These are phyloP conservation scores for Bradypus variegatus DNA, from an alignment of 2,797 vertebrate species.

Conservation along the genomic window DNA sequence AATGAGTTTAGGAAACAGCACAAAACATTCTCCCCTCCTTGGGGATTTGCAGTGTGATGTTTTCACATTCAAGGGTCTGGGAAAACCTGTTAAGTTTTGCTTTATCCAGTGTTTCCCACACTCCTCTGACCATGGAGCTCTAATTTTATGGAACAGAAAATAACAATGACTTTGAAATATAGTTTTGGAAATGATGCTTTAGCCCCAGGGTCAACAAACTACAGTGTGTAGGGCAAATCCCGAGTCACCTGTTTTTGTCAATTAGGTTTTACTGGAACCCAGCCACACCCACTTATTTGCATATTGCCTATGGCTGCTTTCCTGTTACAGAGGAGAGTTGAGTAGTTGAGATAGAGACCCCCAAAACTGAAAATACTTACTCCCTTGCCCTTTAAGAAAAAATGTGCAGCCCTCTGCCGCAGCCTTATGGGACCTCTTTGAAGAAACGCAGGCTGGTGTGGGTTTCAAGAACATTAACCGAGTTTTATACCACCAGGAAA, in stretches of 20 bases:
- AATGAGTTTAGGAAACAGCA: not conserved
- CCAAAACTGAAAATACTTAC: not conserved
- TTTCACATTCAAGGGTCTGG: too few species aligned
- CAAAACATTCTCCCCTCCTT: too few species aligned
- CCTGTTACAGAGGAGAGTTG: not conserved
- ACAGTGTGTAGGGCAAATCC: not conserved
- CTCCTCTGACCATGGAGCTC: not conserved
- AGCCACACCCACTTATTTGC: not conserved
- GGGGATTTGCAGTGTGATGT: not conserved
- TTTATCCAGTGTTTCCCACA: not conserved
- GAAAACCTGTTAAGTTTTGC: not conserved
- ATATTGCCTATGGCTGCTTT: not conserved
- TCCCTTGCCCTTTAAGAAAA: not conserved
- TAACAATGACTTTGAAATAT: not conserved
- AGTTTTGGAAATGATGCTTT: not conserved
- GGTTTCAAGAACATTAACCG: not conserved
- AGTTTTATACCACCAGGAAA: not conserved
- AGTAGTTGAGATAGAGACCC: not conserved
- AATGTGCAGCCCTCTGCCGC: not conserved
- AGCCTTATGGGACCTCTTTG: not conserved
- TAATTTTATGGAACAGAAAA: not conserved
- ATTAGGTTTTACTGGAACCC: slow-evolving; percentile 15
- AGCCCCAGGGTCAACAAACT: not conserved
- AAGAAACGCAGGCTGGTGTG: not conserved
- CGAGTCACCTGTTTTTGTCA: not conserved